Base-by-base conservation (phyloP, 2,113 vertebrate species). In the Varanus komodoensis region DNA sequence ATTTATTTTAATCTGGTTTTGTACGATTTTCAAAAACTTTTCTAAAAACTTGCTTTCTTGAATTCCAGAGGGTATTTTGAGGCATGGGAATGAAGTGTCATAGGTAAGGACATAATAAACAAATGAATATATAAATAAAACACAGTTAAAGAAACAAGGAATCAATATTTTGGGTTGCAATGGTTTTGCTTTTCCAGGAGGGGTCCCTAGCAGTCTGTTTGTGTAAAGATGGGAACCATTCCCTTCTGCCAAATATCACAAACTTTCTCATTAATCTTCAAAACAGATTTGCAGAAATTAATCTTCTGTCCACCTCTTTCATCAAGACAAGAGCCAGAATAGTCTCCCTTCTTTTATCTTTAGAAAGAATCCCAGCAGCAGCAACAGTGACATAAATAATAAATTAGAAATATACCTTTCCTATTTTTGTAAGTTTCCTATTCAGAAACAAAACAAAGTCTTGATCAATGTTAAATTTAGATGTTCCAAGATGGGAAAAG, bases 101-200 rank as follows among this genome's bases (percentile, higher is more conserved):
- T 86, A 74, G n/a, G 15, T 23, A 54, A 19, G 32, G 12, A 23
- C 50, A 44, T 77, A 19, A 54, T 54, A 54, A 54, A 7, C 4
- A 11, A 84, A 32, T 27, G 34, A 69, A 7, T 38, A 48, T 64
- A 74, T 75, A 69, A 84, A 78, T 90, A 82, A 67, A 61, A 83
- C 67, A 34, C n/a, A 44, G n/a, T 74, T 94, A 92, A 95, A 91
- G 8, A 91, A 91, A 94, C 92, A 90, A 95, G 89, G 92, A 91
- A 89, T 91, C 92, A 92, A 86, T 92, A 34, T 89, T 95, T 94
- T 95, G 64, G 93, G 85, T 93, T 94, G 78, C n/a, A 74, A 77
- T 44, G 0, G 0, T 77, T 38, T 64, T 54, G 0, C 69, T 86
- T 90, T 94, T 96, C 94, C 94, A 88, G 93, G 94, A 94, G 90